phyloP scores from a whole-genome alignment of 2,113 vertebrate genomes.

The Triplophysa dalaica region DNA sequence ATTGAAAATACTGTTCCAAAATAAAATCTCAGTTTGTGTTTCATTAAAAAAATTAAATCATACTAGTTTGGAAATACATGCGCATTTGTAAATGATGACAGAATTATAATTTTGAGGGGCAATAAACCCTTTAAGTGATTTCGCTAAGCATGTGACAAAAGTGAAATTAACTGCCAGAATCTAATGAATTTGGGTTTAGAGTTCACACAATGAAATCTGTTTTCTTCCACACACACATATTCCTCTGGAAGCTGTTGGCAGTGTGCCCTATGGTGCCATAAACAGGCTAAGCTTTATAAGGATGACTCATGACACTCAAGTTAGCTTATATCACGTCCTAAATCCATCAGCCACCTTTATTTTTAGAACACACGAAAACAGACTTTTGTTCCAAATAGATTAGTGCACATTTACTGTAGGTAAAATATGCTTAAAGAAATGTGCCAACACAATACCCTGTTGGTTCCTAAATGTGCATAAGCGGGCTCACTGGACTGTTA shows the following conservation, averaged over 20 bases:
- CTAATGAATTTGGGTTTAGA: constrained; percentile 26
- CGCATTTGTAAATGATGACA: too few species aligned
- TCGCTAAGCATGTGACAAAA: constrained; percentile 24
- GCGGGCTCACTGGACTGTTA: not conserved
- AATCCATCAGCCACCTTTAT: constrained; percentile 4
- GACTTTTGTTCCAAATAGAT: constrained; percentile 12
- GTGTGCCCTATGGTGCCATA: constrained; percentile 36
- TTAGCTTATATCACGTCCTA: constrained; percentile 27
- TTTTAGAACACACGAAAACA: not conserved
- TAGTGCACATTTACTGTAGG: not conserved
- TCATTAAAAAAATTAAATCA: too few species aligned
- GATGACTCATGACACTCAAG: constrained; percentile 42
- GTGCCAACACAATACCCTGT: not conserved
- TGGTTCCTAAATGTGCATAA: not conserved
- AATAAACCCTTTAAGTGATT: not conserved
- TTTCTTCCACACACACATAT: constrained; percentile 32
- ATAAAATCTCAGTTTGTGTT: too few species aligned
- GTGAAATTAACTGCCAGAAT: not conserved
- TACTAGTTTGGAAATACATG: too few species aligned
- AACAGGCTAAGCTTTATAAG: constrained; percentile 31
- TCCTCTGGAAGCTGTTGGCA: constrained; percentile 41
- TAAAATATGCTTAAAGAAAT: constrained; percentile 15
- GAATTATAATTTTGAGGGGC: too few species aligned
- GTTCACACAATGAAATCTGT: constrained; percentile 30
- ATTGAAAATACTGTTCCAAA: too few species aligned